Evolutionary conservation across 2,888 invertebrate species (phyloP).

Genomic region (Agrilus cyanescens): DNA sequence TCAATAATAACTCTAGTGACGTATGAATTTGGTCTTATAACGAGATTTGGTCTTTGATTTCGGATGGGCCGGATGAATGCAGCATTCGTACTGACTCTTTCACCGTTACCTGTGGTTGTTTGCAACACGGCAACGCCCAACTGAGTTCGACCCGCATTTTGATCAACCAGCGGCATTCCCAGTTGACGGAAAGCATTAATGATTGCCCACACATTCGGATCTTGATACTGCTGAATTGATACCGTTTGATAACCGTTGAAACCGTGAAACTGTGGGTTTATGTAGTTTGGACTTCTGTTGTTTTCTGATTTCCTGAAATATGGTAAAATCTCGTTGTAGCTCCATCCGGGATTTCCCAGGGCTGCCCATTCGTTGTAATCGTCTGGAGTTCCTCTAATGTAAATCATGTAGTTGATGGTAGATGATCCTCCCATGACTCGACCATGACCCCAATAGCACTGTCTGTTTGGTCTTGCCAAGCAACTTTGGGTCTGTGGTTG

Average conservation of each 20-base stretch:
- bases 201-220: constrained; percentile 43
- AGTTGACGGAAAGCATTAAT: constrained; percentile 49
- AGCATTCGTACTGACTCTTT: constrained; percentile 47
- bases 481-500: constrained; percentile 51
- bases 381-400: constrained; percentile 44
- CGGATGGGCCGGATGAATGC: constrained; percentile 59
- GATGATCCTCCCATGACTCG: constrained; percentile 58
- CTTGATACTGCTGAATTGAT: constrained; percentile 50
- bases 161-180: constrained; percentile 46
- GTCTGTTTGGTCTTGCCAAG: constrained; percentile 42
- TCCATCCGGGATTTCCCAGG: constrained; percentile 51
- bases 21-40: constrained; percentile 40
- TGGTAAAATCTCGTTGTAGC: constrained; percentile 50
- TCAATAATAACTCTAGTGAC: constrained; percentile 49
- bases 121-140: constrained; percentile 51
- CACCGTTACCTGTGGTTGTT: constrained; percentile 48
- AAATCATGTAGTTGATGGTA: constrained; percentile 55
- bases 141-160: constrained; percentile 42
- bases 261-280: constrained; percentile 45
- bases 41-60: constrained; percentile 39
- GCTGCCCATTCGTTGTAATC: constrained; percentile 57
- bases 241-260: constrained; percentile 52
- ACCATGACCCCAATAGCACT: constrained; percentile 50
- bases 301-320: constrained; percentile 60
- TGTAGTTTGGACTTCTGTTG: constrained; percentile 43